Conservation (phyloP, 2,888 invertebrate genomes). For the Xanthorhoe spadicearia region DNA sequence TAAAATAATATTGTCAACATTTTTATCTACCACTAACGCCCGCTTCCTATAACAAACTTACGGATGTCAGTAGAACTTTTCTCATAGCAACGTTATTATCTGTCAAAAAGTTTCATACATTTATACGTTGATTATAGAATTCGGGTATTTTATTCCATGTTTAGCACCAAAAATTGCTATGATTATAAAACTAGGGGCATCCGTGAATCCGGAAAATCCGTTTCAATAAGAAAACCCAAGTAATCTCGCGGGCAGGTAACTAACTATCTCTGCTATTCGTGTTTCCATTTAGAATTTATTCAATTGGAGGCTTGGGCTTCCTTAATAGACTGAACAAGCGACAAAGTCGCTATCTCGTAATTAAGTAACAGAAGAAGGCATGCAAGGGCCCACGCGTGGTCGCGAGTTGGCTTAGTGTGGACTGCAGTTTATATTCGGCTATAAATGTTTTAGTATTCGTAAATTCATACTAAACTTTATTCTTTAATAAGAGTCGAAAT, state of each 20-base stretch:
- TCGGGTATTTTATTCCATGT: too few relatives aligned
- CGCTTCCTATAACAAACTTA: too few relatives aligned
- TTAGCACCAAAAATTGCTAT: too few relatives aligned
- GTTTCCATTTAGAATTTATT: background rate
- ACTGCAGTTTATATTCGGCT: constrained; percentile 2
- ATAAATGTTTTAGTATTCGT: constrained; percentile 4
- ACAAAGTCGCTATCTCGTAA: constrained; percentile 51
- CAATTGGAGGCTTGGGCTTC: constrained; percentile 6
- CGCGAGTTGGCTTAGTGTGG: constrained; percentile 39
- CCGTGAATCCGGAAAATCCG: too few relatives aligned
- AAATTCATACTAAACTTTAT: background rate
- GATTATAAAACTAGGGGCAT: too few relatives aligned
- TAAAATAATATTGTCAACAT: too few relatives aligned
- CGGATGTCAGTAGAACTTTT: too few relatives aligned
- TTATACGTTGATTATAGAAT: too few relatives aligned
- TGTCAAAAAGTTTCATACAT: too few relatives aligned
- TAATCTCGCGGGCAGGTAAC: background rate
- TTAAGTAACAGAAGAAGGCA: constrained; percentile 56
- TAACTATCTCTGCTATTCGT: background rate
- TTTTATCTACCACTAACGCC: too few relatives aligned
- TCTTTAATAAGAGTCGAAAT: background rate
- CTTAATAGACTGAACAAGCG: constrained; percentile 30
- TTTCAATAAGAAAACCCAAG: background rate
- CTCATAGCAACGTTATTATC: too few relatives aligned
- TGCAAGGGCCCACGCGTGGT: constrained; percentile 49